A percentile compares a stretch with the other conserved stretches of the same genome.
phyloP scores from a whole-genome alignment of 2,888 invertebrate species.

The Cheilosia impressa region DNA sequence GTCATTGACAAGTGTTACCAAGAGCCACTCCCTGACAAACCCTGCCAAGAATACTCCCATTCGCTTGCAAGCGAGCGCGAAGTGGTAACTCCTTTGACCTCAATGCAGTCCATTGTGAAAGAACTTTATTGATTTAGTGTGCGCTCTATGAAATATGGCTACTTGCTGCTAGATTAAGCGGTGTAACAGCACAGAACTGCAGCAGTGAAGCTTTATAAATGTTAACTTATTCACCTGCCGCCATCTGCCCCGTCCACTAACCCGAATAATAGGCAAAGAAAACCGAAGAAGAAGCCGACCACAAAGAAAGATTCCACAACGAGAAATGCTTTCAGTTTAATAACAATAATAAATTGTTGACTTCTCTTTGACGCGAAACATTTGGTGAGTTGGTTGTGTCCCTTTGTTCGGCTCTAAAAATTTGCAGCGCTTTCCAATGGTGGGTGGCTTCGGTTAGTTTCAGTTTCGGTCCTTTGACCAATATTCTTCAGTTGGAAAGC shows the following conservation, averaged over 20 bases:
- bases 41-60: constrained; percentile 22
- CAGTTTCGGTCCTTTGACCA: constrained; percentile 41
- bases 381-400: constrained; percentile 8
- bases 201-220: constrained; percentile 57
- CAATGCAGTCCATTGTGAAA: constrained; percentile 49
- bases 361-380: constrained; percentile 47
- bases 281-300: constrained; percentile 1
- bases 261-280: constrained; percentile 14
- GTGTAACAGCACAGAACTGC: constrained; percentile 1
- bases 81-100: constrained; percentile 56
- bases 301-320: constrained; percentile 43
- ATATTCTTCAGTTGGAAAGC: constrained; percentile 36
- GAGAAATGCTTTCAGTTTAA: constrained; percentile 48
- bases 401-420: constrained; percentile 11
- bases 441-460: background rate
- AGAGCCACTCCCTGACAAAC: constrained; percentile 47
- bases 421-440: constrained; percentile 5
- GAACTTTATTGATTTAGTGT: constrained; percentile 66
- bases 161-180: constrained; percentile 33
- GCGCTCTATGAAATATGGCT: constrained; percentile 58
- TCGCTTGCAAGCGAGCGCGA: constrained; percentile 1
- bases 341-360: constrained; percentile 55
- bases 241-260: background rate
- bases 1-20: constrained; percentile 29
- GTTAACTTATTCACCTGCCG: constrained; percentile 32